phyloP scores from a whole-genome alignment of 2,888 invertebrate genomes.

The Pollenia griseotomentosa region DNA sequence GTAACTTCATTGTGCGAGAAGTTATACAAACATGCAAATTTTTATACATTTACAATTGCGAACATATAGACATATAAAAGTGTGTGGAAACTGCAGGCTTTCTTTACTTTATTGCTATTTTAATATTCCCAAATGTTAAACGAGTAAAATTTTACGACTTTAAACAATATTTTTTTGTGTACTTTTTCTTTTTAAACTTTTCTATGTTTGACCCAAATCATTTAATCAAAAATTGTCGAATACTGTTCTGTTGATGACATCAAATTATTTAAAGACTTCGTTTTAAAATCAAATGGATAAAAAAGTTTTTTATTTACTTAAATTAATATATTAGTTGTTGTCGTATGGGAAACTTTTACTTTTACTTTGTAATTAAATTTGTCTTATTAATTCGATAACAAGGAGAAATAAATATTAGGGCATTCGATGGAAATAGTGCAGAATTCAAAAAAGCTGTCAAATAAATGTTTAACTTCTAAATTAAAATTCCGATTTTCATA shows the following conservation, averaged over 20 bases:
- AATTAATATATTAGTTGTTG: neutral
- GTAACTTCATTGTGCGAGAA: no score
- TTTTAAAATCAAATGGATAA: neutral
- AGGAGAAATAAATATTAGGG: no score
- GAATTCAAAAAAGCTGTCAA: no score
- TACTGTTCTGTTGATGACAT: slow-evolving; percentile 3
- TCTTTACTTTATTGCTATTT: slow-evolving; percentile 10
- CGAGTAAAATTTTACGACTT: neutral
- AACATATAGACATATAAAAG: no score
- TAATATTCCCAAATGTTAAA: slow-evolving; percentile 36
- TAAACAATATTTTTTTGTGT: no score
- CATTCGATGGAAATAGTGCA: no score
- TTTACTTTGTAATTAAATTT: neutral
- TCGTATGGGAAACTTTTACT: neutral
- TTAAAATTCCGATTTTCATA: no score
- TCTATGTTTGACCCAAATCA: slow-evolving; percentile 1
- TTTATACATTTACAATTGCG: neutral
- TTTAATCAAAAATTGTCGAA: no score
- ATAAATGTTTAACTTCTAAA: no score
- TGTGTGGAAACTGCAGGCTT: neutral
- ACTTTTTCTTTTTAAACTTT: neutral
- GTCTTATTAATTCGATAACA: no score
- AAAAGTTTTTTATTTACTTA: neutral
- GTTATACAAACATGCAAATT: neutral
- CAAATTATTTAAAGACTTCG: neutral